Base-by-base conservation (phyloP, 2,797 vertebrate genomes). In the Micrastur ruficollis region DNA sequence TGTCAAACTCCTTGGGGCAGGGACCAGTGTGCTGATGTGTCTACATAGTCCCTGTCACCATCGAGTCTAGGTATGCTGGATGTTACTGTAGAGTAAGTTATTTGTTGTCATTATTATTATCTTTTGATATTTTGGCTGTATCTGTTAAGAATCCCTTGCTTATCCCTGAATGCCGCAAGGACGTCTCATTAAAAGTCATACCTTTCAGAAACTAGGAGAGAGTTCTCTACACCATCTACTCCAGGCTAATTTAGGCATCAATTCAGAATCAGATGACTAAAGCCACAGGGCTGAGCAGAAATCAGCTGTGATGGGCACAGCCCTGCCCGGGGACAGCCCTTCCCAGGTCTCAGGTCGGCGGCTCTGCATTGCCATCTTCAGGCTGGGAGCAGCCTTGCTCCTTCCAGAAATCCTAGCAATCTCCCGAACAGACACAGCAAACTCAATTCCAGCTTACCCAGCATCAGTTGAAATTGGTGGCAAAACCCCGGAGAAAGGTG, bases 301-400 rank as follows among this genome's bases (percentile, higher is more conserved):
- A 27, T n/a, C n/a, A 5, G 47, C 47, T 36, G 34, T 3, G 36
- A 46, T 14, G 29, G 67, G 38, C n/a, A 63, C 6, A 5, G 15
- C 15, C 13, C 81, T 47, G n/a, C 17, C 38, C 12, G 12, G 32
- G 21, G 47, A 8, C 67, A 47, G 47, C 17, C 65, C 68, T 40
- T 25, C 20, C 23, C 73, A 14, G n/a, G 4, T 25, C 78, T 56
- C 14, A 6, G 9, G 49, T 85, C 5, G 0, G 59, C 1, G 14
- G 95, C 84, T 92, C 95, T 91, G 34, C 86, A 78, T 74, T 92
- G 96, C 94, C 96, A 97, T 85, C 96, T 95, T 91, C 91, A 92
- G 96, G 96, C 74, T 89, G 67, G 16, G 36, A 97, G 40, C 75
- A 78, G 94, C 90, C 44, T 56, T 29, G 52, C 22, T 42, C 22